A percentile compares a stretch with the other conserved stretches of the same genome.
These are phyloP conservation scores for Chymomyza procnemis DNA, from an alignment of 2,888 invertebrate species.

Conservation along the genomic window DNA sequence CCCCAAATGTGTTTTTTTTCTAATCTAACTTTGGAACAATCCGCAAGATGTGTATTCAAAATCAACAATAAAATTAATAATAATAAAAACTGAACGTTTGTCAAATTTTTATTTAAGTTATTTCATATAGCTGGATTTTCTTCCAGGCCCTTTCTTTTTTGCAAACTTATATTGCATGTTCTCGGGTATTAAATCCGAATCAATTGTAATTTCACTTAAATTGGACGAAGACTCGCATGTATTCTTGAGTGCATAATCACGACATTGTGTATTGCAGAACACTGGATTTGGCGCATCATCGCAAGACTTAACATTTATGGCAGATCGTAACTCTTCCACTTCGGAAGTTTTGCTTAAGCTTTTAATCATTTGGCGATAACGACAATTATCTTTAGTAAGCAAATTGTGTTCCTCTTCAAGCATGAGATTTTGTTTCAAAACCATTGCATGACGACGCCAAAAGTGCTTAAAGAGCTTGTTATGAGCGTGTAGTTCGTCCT, in stretches of 20 bases:
- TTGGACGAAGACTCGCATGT: neutral
- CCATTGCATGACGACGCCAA: constrained; percentile 74
- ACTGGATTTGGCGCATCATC: constrained; percentile 23
- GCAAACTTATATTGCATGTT: neutral
- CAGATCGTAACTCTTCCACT: constrained; percentile 56
- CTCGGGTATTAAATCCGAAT: neutral
- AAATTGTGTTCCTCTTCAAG: constrained; percentile 61
- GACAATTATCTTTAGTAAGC: constrained; percentile 69
- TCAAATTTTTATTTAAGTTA: too few relatives aligned
- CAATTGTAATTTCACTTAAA: neutral
- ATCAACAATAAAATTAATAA: neutral
- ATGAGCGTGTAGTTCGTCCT: constrained; percentile 60
- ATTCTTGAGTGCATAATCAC: constrained; percentile 4
- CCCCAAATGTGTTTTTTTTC: neutral
- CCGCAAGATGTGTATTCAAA: neutral
- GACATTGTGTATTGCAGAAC: constrained; percentile 46
- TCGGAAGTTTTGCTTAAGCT: constrained; percentile 67
- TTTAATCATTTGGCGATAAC: constrained; percentile 70
- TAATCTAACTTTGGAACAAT: neutral
- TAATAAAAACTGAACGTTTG: too few relatives aligned
- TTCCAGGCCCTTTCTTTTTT: neutral
- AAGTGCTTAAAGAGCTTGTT: constrained; percentile 64
- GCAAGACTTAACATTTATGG: constrained; percentile 38
- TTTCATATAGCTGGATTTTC: too few relatives aligned
- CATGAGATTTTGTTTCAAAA: constrained; percentile 65